phyloP scores from a whole-genome alignment of 1,140 invertebrate genomes.

The Archivesica marissinica region DNA sequence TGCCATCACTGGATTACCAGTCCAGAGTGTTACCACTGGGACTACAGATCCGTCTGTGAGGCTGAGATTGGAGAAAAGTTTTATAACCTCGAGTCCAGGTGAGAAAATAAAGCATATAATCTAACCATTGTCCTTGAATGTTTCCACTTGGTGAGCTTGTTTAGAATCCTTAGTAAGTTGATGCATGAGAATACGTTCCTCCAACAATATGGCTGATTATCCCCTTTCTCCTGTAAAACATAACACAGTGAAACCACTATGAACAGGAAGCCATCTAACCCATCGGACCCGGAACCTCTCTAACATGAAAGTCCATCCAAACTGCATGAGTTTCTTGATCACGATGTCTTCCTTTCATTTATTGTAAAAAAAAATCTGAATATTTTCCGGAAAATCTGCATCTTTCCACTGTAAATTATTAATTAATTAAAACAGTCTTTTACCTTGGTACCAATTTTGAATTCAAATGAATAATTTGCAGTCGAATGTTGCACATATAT shows the following conservation, averaged over 20 bases:
- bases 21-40: too few species aligned
- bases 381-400: not conserved
- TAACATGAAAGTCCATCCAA: too few species aligned
- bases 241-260: too few species aligned
- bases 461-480: not conserved
- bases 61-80: too few species aligned
- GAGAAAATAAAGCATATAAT: not conserved
- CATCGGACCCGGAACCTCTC: too few species aligned
- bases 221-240: conserved; percentile 90
- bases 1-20: not conserved
- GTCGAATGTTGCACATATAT: not conserved
- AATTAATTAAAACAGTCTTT: too few species aligned
- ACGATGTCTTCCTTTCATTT: too few species aligned
- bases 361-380: not conserved
- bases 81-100: too few species aligned
- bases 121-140: conserved; percentile 98
- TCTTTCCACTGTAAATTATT: too few species aligned
- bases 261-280: too few species aligned
- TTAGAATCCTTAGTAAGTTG: conserved; percentile 97
- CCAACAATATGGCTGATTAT: conserved; percentile 96
- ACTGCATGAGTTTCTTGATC: too few species aligned
- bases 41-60: too few species aligned
- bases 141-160: conserved; percentile 99
- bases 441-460: not conserved
- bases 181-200: conserved; percentile 99